A percentile compares a stretch with the other conserved stretches of the same genome.
phyloP scores from a whole-genome alignment of 2,797 vertebrate species.

The Triplophysa bombifrons region DNA sequence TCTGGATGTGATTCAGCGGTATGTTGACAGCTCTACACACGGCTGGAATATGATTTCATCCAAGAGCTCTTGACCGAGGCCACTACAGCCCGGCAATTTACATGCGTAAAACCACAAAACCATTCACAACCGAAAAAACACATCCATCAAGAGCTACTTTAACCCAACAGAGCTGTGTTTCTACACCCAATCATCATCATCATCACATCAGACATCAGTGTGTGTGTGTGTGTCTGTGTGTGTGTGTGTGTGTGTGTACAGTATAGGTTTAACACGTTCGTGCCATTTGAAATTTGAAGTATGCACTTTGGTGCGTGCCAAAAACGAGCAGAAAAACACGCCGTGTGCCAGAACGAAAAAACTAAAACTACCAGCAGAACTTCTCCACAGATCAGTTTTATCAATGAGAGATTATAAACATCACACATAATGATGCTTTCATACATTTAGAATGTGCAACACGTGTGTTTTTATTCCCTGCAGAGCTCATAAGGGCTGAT shows the following conservation, averaged over 20 bases:
- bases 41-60: slow-evolving; percentile 53
- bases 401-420: slow-evolving; percentile 52
- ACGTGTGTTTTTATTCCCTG: slow-evolving; percentile 35
- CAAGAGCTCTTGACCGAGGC: slow-evolving; percentile 56
- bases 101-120: slow-evolving; percentile 42
- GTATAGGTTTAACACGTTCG: slow-evolving; percentile 1
- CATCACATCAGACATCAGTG: slow-evolving; percentile 15
- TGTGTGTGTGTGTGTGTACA: background rate
- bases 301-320: background rate
- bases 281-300: slow-evolving; percentile 15
- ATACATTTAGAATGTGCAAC: slow-evolving; percentile 56
- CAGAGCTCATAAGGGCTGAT: background rate
- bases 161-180: slow-evolving; percentile 11
- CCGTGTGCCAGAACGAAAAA: background rate
- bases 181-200: slow-evolving; percentile 16
- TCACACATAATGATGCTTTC: slow-evolving; percentile 31
- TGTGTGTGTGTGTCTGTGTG: background rate
- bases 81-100: slow-evolving; percentile 55
- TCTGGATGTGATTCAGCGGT: slow-evolving; percentile 40
- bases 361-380: slow-evolving; percentile 47
- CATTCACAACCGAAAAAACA: slow-evolving; percentile 24
- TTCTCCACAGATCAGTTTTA: slow-evolving; percentile 44
- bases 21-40: slow-evolving; percentile 48
- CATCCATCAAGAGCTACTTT: slow-evolving; percentile 32
- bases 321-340: slow-evolving; percentile 19